Evolutionary conservation across 2,888 invertebrate species (phyloP).

Genomic region (Scaeva pyrastri): DNA sequence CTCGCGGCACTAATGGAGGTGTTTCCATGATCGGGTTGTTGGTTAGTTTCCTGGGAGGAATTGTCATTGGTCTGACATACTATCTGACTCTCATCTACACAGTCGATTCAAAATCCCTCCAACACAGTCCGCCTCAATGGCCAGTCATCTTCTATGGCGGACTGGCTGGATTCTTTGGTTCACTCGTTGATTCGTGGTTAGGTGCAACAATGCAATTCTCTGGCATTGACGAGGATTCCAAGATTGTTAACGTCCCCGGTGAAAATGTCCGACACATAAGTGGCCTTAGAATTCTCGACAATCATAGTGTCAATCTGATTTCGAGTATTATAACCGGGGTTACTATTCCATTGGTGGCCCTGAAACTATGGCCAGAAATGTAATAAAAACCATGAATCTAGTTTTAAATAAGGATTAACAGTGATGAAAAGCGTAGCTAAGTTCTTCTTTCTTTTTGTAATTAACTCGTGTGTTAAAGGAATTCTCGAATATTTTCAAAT

Average conservation of each 20-base stretch:
- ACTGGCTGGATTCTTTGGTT: slow-evolving; percentile 91
- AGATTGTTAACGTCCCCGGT: slow-evolving; percentile 89
- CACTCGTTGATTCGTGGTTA: slow-evolving; percentile 91
- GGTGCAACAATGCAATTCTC: slow-evolving; percentile 95
- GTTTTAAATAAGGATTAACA: slow-evolving; percentile 19
- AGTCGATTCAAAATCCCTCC: slow-evolving; percentile 86
- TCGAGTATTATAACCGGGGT: slow-evolving; percentile 91
- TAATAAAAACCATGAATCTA: slow-evolving; percentile 60
- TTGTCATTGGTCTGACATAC: slow-evolving; percentile 89
- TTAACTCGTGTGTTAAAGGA: background rate
- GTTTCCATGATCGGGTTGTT: slow-evolving; percentile 88
- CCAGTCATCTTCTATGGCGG: slow-evolving; percentile 90
- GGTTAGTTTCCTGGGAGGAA: slow-evolving; percentile 84
- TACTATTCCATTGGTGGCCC: slow-evolving; percentile 88
- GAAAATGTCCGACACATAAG: slow-evolving; percentile 89
- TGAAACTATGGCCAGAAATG: slow-evolving; percentile 85
- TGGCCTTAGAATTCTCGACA: slow-evolving; percentile 91
- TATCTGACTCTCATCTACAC: slow-evolving; percentile 88
- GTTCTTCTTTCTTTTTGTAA: slow-evolving; percentile 19
- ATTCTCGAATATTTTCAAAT: slow-evolving; percentile 6
- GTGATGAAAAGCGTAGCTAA: slow-evolving; percentile 39
- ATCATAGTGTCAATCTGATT: slow-evolving; percentile 94
- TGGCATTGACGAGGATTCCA: slow-evolving; percentile 89
- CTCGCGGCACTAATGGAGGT: slow-evolving; percentile 95
- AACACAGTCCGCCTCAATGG: slow-evolving; percentile 90